A percentile compares a stretch with the other conserved stretches of the same genome.
Conservation (phyloP, 64 coral and sea anemone genomes). For the Montipora foliosa region DNA sequence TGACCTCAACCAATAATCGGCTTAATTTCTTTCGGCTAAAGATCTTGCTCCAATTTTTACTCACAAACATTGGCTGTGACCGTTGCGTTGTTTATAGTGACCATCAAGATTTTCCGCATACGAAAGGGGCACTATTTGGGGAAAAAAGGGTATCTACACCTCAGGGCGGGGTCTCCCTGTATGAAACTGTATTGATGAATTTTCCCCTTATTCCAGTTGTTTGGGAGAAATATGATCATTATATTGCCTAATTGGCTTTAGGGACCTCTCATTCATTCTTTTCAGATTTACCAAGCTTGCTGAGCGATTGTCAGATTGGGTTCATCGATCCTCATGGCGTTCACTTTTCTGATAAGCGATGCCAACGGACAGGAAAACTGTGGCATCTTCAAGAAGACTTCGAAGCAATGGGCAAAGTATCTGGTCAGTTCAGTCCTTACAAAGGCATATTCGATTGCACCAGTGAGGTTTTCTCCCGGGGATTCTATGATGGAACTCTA, state of each 20-base stretch:
- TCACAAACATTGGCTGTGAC: too few species aligned
- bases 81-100: background rate
- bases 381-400: slow-evolving; percentile 15
- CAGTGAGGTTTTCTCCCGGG: slow-evolving; percentile 53
- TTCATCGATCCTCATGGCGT: slow-evolving; percentile 86
- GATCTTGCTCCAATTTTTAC: too few species aligned
- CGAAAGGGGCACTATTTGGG: background rate
- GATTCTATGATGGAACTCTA: slow-evolving; percentile 80
- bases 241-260: background rate
- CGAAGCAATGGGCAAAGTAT: slow-evolving; percentile 25
- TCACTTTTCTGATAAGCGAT: slow-evolving; percentile 54
- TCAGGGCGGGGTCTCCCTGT: background rate
- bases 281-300: slow-evolving; percentile 89
- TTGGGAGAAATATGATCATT: background rate
- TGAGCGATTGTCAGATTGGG: slow-evolving; percentile 65
- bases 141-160: background rate
- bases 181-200: background rate
- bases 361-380: slow-evolving; percentile 62
- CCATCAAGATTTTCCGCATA: background rate
- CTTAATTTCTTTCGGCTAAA: too few species aligned
- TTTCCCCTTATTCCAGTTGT: background rate
- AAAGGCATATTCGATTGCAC: slow-evolving; percentile 79
- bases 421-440: slow-evolving; percentile 88
- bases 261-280: background rate
- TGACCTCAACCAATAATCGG: too few species aligned